phyloP scores from a whole-genome alignment of 2,797 vertebrate species.

The Coregonus sp. region DNA sequence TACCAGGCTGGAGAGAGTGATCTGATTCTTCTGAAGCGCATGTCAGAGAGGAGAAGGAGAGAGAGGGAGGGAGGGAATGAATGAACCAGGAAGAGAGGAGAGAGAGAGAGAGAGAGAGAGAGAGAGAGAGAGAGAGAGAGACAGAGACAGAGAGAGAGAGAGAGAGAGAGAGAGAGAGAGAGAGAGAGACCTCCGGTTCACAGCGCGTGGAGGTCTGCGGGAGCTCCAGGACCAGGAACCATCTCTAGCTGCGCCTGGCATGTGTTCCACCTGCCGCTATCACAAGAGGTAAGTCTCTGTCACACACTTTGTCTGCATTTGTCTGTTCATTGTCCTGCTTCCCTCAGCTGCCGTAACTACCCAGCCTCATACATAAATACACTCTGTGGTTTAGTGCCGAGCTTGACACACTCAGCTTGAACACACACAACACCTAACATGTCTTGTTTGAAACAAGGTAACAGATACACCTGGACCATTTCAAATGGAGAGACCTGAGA shows the following conservation, averaged over 20 bases:
- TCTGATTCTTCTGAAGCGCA: constrained; percentile 66
- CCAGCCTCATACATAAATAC: too few relatives aligned
- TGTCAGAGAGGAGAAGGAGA: constrained; percentile 27
- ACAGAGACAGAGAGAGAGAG: constrained; percentile 24
- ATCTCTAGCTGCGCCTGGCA: constrained; percentile 23
- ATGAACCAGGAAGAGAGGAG: constrained; percentile 5
- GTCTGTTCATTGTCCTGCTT: neutral
- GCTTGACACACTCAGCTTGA: neutral
- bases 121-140: constrained; percentile 42
- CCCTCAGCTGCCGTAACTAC: neutral
- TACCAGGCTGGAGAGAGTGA: constrained; percentile 76
- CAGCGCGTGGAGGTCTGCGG: constrained; percentile 49
- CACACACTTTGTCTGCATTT: neutral
- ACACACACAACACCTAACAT: neutral
- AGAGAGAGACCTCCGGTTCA: constrained; percentile 42
- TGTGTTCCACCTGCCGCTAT: neutral
- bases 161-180: constrained; percentile 23
- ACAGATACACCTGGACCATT: neutral
- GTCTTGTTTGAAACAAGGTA: neutral
- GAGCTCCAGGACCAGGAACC: constrained; percentile 53
- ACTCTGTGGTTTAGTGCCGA: neutral
- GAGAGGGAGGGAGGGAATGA: neutral
- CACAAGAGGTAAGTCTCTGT: neutral
- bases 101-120: neutral
- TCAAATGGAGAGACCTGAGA: constrained; percentile 1